phyloP scores from a whole-genome alignment of 2,888 invertebrate genomes.

The Beris morrisii region DNA sequence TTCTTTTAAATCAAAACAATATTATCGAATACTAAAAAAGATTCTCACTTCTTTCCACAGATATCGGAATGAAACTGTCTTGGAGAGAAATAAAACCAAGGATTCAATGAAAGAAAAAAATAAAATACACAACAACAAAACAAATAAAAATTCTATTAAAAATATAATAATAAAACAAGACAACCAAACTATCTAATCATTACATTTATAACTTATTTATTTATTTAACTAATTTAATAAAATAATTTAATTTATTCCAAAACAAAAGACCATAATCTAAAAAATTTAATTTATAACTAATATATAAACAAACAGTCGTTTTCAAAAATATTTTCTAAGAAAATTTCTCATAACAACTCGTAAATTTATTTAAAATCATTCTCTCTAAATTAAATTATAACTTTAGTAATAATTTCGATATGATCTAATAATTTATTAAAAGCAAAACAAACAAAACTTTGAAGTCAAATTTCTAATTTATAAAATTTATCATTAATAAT shows the following conservation, averaged over 20 bases:
- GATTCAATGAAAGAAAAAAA: neutral
- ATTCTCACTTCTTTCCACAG: neutral
- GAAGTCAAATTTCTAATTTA: constrained; percentile 18
- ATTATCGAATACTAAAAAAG: too few species aligned
- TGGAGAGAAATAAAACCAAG: neutral
- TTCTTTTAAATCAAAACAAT: too few species aligned
- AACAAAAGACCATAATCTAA: constrained; percentile 39
- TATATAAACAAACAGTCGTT: constrained; percentile 40
- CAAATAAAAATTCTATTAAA: constrained; percentile 9
- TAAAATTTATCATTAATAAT: constrained; percentile 14
- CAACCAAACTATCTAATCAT: constrained; percentile 48
- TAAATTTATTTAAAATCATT: neutral
- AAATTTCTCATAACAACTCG: constrained; percentile 35
- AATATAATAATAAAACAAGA: constrained; percentile 37
- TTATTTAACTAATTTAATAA: constrained; percentile 43
- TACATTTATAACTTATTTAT: constrained; percentile 45
- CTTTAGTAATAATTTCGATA: constrained; percentile 18
- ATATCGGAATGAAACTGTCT: neutral
- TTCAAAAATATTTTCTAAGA: constrained; percentile 45
- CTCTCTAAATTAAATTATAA: neutral
- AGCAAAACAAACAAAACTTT: constrained; percentile 39
- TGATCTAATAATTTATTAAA: constrained; percentile 36
- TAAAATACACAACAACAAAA: constrained; percentile 14
- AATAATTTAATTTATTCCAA: constrained; percentile 39
- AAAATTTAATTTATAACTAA: constrained; percentile 39